phyloP scores from a whole-genome alignment of 2,888 invertebrate species.

The Thelaira solivaga region DNA sequence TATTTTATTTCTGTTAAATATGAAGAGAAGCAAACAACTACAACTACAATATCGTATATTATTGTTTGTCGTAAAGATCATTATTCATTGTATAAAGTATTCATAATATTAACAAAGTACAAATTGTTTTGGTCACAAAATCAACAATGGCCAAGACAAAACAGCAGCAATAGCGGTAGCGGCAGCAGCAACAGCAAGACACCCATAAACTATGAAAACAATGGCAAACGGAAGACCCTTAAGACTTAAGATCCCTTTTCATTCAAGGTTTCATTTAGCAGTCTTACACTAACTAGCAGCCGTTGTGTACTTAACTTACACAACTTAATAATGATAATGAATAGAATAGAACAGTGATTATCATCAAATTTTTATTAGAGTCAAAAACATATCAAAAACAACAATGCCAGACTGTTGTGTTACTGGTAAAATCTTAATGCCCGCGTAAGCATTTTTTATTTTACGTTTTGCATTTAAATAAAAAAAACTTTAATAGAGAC shows the following conservation, averaged over 20 bases:
- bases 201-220: conserved; percentile 42
- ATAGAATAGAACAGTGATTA: conserved; percentile 41
- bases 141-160: conserved; percentile 20
- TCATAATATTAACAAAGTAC: conserved; percentile 60
- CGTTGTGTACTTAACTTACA: too few relatives aligned
- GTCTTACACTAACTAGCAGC: too few relatives aligned
- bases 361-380: conserved; percentile 36
- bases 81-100: conserved; percentile 62
- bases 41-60: too few relatives aligned
- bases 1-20: not conserved
- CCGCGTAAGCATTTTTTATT: too few relatives aligned
- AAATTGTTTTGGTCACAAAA: conserved; percentile 61
- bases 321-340: conserved; percentile 38
- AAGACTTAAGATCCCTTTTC: conserved; percentile 17
- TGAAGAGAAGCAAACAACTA: conserved; percentile 39
- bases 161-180: not conserved
- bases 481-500: too few relatives aligned
- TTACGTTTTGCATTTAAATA: too few relatives aligned
- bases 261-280: conserved; percentile 10
- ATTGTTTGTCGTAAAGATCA: conserved; percentile 61
- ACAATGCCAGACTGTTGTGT: too few relatives aligned
- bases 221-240: conserved; percentile 44
- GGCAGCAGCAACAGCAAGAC: conserved; percentile 11
- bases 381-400: not conserved
- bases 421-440: too few relatives aligned